Evolutionary conservation across 2,888 invertebrate genomes (phyloP).

Genomic region (Magallana nippona): DNA sequence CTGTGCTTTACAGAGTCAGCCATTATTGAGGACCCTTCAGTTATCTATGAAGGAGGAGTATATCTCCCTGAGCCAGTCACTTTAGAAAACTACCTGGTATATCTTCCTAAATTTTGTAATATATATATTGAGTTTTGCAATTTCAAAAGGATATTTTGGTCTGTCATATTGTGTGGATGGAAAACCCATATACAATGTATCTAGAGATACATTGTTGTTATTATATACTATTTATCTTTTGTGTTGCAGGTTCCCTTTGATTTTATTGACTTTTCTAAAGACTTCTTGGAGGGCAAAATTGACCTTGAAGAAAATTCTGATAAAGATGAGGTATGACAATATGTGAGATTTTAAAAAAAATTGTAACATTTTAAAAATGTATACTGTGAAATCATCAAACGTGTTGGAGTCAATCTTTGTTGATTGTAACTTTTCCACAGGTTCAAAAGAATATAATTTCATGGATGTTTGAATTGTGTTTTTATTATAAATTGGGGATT

Average conservation of each 20-base stretch:
- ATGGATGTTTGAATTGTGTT: no score
- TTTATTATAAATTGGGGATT: no score
- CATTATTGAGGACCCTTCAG: conserved; percentile 74
- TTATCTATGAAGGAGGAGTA: conserved; percentile 71
- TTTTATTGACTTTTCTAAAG: conserved; percentile 73
- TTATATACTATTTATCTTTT: conserved; percentile 22
- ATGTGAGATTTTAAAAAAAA: no score
- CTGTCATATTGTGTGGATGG: no score
- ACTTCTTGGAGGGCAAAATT: conserved; percentile 73
- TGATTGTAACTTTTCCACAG: no score
- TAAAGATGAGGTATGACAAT: conserved; percentile 49
- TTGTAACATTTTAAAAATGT: no score
- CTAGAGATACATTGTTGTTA: no score
- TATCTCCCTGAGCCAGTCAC: conserved; percentile 71
- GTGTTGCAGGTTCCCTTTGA: conserved; percentile 73
- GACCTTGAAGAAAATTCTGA: conserved; percentile 59
- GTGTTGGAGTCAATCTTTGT: no score
- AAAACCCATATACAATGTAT: no score
- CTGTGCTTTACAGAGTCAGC: conserved; percentile 67
- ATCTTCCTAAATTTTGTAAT: background rate
- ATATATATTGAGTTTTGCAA: no score
- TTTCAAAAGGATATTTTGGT: no score
- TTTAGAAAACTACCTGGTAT: conserved; percentile 74
- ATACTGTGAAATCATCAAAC: no score
- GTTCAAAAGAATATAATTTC: background rate